Evolutionary conservation across 2,113 vertebrate genomes (phyloP).

Genomic region (Psammodynastes pulverulentus): DNA sequence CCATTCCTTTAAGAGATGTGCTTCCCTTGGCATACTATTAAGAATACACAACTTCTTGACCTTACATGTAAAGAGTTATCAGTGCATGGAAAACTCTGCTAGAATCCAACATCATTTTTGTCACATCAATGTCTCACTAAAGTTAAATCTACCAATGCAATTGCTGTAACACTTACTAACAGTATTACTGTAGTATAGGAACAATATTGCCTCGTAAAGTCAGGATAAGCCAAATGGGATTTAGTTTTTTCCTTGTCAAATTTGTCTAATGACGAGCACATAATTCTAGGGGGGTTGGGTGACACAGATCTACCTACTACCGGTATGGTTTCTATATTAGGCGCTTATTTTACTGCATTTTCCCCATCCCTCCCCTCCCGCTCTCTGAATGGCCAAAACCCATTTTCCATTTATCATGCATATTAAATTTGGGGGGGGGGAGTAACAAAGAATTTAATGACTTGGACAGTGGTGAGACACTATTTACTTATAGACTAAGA

Average conservation of each 20-base stretch:
- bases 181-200: background rate
- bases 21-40: background rate
- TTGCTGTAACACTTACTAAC: background rate
- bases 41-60: background rate
- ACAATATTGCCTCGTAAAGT: background rate
- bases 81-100: background rate
- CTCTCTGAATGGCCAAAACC: background rate
- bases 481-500: background rate
- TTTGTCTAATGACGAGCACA: accelerated
- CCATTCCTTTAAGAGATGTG: background rate
- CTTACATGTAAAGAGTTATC: background rate
- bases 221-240: accelerated
- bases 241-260: background rate
- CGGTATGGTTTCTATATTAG: background rate
- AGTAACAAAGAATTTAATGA: background rate
- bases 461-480: background rate
- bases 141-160: conserved; percentile 3
- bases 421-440: background rate
- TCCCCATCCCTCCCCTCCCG: background rate
- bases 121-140: background rate
- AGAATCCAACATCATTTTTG: background rate
- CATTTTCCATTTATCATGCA: background rate
- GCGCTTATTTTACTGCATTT: background rate
- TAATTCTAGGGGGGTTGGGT: background rate
- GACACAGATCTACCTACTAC: background rate